Conservation (phyloP, 2,888 invertebrate genomes). For the Cancer borealis region DNA sequence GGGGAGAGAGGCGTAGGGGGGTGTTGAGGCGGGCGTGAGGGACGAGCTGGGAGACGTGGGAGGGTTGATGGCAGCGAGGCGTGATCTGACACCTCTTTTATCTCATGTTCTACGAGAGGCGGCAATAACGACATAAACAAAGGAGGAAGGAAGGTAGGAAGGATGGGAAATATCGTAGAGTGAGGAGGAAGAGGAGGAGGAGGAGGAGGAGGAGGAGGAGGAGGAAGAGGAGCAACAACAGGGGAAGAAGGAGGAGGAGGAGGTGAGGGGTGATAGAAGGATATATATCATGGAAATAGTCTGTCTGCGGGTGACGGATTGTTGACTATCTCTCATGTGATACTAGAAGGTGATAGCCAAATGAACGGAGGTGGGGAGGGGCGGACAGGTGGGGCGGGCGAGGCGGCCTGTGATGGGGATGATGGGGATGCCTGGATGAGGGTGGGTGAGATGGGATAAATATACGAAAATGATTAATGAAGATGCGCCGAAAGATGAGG, state of each 20-base stretch:
- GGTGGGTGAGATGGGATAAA: background rate
- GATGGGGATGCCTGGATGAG: background rate
- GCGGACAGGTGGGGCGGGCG: background rate
- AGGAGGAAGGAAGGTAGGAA: background rate
- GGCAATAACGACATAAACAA: background rate
- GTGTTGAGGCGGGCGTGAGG: background rate
- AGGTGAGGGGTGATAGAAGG: constrained; percentile 47
- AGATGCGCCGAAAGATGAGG: constrained; percentile 36
- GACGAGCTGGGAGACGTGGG: background rate
- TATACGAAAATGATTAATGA: constrained; percentile 36
- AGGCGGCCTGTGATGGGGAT: background rate
- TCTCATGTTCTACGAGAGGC: background rate
- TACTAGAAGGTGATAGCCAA: constrained; percentile 53
- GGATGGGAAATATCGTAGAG: background rate
- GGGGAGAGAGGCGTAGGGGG: background rate
- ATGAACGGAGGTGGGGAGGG: constrained; percentile 12
- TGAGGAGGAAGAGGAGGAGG: background rate
- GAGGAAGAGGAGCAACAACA: background rate
- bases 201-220: background rate
- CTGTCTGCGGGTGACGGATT: constrained; percentile 52
- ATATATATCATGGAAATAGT: constrained; percentile 56
- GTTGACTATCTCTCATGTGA: constrained; percentile 49
- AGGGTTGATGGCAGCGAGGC: background rate
- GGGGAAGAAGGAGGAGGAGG: background rate
- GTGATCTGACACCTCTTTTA: background rate